Base-by-base conservation (phyloP, 2,888 invertebrate species). In the Leistus spinibarbis region DNA sequence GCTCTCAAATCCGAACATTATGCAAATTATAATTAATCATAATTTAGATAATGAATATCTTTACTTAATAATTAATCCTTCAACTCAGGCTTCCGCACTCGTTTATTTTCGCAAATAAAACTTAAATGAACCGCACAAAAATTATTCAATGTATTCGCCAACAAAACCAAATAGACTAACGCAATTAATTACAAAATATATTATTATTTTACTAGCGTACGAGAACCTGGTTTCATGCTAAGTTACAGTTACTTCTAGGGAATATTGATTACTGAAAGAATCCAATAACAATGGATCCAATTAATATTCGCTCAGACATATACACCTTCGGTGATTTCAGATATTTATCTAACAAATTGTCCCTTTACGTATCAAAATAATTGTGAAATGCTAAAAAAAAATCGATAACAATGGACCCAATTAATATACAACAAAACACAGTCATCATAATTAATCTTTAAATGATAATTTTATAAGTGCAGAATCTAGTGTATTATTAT, bases 371-470 rank as follows among this genome's bases (percentile, higher is more conserved):
- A n/a, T n/a, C n/a, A n/a, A n/a, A n/a, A n/a, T n/a, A n/a, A n/a
- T n/a, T n/a, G n/a, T n/a, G n/a, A n/a, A n/a, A n/a, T n/a, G n/a
- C n/a, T n/a, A 1, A 40, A 40, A 40, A 40, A 1, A 3, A 40
- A 10, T 40, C 40, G 40, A 69, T 69, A 69, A 69, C 69, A 69
- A 57, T 57, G 40, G 60, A 69, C 40, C 69, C 57, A 69, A 60
- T 69, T 69, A 69, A 69, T 69, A 69, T 40, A 40, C 40, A 40
- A 2, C 40, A 7, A 40, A 40, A 10, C 40, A 40, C 13, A 40
- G 13, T 5, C 40, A 13, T n/a, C 7, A 40, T 40, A 40, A 40
- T 40, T 5, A 13, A 40, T 40, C 40, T 3, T 10, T 40, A 40
- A 40, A 40, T 40, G 40, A 40, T 40, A 40, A 40, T 40, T 40